Base-by-base conservation (phyloP, 1,140 invertebrate species). In the Listronotus oregonensis region DNA sequence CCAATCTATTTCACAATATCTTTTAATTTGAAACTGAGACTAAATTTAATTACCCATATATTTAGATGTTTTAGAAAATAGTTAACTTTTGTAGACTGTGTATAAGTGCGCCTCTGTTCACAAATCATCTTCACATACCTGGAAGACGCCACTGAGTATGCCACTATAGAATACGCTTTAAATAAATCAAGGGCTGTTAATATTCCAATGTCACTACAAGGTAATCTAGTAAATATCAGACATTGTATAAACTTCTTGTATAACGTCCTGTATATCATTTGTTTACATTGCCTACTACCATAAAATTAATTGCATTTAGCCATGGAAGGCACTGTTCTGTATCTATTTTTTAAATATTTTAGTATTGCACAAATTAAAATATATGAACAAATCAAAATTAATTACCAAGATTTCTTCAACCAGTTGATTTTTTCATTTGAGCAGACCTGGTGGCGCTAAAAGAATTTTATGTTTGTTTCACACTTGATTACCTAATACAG, bases 181-280 rank as follows among this genome's bases (percentile, higher is more conserved):
- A 32, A 34, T 14, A 18, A 15, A 63, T 55, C 60, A 63, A 63
- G 60, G 60, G 60, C 60, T 64, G 57, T 59, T 59, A 59, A 37
- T 37, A 37, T 37, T 59, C 40, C 63, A 64, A 64, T 64, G 63
- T 64, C 63, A 64, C 57, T 44, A 58, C 63, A 64, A 64, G 63
- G 63, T 39, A 58, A 64, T 64, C 63, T 49, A 64, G 50, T 64
- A 58, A 47, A 64, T 57, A 64, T 57, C 54, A 57, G 54, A 64
- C 63, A 64, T 55, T 50, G 27, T 58, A 57, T 57, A 42, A 49
- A 57, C 52, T 64, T 57, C 50, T 64, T 57, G 43, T 64, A 57
- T 50, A 40, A 57, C 42, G 63, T 64, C 31, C 63, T 46, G 63
- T 64, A 64, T 64, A 58, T 57, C 47, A 64, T 54, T 43, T 63